phyloP scores from a whole-genome alignment of 2,113 vertebrate genomes.

The Chauna torquata region DNA sequence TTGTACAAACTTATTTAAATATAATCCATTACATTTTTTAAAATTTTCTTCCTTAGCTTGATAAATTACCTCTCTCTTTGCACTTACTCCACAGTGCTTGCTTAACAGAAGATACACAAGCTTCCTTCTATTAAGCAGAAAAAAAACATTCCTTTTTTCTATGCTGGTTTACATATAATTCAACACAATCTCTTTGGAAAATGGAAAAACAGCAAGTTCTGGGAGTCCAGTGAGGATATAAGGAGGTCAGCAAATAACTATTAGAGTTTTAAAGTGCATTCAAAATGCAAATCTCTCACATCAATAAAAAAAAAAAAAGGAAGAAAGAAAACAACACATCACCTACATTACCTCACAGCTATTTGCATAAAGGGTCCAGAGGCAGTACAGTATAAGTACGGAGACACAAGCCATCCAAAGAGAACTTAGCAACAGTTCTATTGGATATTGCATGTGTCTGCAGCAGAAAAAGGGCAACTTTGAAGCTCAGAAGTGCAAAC shows the following conservation, averaged over 20 bases:
- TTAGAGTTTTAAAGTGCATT: background rate
- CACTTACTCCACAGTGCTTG: background rate
- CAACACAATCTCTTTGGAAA: background rate
- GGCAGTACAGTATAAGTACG: conserved; percentile 65
- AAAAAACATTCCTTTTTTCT: background rate
- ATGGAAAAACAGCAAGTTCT: background rate
- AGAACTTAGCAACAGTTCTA: conserved; percentile 17
- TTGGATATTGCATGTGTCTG: background rate
- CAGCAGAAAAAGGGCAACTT: background rate
- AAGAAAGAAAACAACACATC: conserved; percentile 18
- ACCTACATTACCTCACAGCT: conserved; percentile 73
- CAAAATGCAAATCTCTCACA: conserved; percentile 72
- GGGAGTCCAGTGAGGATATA: background rate
- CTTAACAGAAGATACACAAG: background rate
- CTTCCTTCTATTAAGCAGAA: background rate
- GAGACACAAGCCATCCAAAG: background rate
- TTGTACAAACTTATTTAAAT: background rate
- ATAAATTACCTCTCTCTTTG: background rate
- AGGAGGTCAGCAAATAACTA: background rate
- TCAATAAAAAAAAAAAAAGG: conserved; percentile 50
- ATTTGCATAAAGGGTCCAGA: conserved; percentile 74
- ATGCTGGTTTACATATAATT: background rate
- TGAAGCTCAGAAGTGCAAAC: conserved; percentile 23
- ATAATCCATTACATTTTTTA: background rate
- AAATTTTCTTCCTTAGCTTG: background rate